Evolutionary conservation across 2,888 invertebrate genomes (phyloP), one percentile per base, ranked within the genome.

Genomic region (Cataglyphis cursor): DNA sequence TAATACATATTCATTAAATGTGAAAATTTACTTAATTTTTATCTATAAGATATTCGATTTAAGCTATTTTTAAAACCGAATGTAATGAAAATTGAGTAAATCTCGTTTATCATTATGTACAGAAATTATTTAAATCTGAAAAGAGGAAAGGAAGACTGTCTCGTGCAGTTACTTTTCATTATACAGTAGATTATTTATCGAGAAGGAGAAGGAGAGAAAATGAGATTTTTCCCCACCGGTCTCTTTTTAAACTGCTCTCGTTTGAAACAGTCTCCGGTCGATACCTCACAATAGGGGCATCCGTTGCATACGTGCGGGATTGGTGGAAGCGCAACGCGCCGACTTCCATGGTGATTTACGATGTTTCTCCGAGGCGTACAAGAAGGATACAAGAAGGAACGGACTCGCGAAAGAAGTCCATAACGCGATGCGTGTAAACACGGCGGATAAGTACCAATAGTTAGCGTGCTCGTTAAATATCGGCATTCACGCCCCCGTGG

Each of bases 401-500:
- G 54, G 64, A n/a, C 76, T 61, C 65, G 65, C 76, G 86, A 83
- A 89, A 89, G 78, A 85, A 87, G 86, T 84, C 82, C 86, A 82
- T 89, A 88, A 89, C 85, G 62, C 74, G 81, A 75, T 83, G 87
- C 88, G 88, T 89, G 88, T 89, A 89, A 85, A 89, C 88, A 88
- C 82, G 48, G 74, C 81, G 68, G 64, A 85, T 89, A 89, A 89
- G 85, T 85, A 85, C 89, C 87, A 81, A 89, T 87, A 86, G 88
- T 90, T 89, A 86, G 51, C 83, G 65, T 59, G 87, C 88, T 87
- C 90, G 90, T 88, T 89, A 90, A 90, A 85, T 83, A 86, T 88
- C 80, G 81, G 62, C 18, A 44, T 80, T 70, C 76, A 80, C 73
- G 83, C 85, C 80, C 78, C 41, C 83, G 61, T 61, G 68, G 73